Conservation (phyloP, 2,113 vertebrate genomes). For the Sphaerodactylus townsendi region DNA sequence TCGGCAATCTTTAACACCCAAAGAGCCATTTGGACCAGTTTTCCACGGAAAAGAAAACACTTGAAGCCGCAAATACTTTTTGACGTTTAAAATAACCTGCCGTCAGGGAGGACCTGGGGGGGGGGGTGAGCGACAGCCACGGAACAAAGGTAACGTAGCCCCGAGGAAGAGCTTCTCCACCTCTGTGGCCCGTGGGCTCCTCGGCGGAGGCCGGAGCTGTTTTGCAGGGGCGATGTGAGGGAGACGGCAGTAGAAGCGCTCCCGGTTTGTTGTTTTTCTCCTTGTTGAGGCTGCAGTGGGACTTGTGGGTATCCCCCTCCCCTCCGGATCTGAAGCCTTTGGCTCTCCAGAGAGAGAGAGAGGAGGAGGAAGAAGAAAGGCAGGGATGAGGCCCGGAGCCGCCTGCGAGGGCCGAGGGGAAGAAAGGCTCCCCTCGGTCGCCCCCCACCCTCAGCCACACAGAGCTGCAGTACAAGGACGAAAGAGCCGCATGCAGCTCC, state of each 20-base stretch:
- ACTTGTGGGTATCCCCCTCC: constrained; percentile 23
- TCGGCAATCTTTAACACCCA: too few species aligned
- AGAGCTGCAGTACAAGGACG: too few species aligned
- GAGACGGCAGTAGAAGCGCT: constrained; percentile 24
- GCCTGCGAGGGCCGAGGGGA: neutral
- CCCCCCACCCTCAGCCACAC: constrained; percentile 25
- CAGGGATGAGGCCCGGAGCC: neutral
- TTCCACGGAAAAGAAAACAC: too few species aligned
- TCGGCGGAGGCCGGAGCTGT: neutral
- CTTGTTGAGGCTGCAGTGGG: constrained; percentile 52
- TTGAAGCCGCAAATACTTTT: too few species aligned
- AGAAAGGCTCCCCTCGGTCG: constrained; percentile 16
- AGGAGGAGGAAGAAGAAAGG: neutral
- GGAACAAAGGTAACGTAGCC: constrained; percentile 63
- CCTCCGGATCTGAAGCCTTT: neutral
- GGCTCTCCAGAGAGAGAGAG: too few species aligned
- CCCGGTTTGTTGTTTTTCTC: constrained; percentile 60
- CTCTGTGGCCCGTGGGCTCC: neutral
- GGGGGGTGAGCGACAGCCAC: constrained; percentile 47
- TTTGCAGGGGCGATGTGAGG: constrained; percentile 8
- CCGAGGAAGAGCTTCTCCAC: neutral
- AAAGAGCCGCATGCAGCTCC: too few species aligned
- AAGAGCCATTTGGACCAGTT: too few species aligned
- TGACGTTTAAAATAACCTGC: too few species aligned
- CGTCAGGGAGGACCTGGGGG: constrained; percentile 50